Evolutionary conservation across 2,113 vertebrate genomes (phyloP).

Genomic region (Antennarius striatus): DNA sequence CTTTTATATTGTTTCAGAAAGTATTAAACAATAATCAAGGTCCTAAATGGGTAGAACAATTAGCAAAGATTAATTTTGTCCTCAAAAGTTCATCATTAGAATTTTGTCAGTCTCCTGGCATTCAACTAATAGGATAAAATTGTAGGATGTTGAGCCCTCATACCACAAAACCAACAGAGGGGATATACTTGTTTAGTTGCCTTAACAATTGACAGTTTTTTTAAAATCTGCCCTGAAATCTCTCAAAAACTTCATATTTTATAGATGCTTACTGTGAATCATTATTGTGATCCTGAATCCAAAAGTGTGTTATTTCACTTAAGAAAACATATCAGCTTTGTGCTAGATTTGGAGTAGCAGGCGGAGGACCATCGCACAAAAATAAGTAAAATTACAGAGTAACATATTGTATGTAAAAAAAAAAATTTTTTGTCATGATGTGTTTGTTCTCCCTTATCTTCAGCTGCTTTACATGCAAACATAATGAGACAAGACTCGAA

Average conservation of each 20-base stretch:
- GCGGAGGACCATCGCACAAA: background rate
- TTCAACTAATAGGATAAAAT: background rate
- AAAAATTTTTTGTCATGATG: slow-evolving; percentile 25
- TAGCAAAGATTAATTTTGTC: too few relatives aligned
- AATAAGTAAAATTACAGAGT: background rate
- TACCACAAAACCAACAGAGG: background rate
- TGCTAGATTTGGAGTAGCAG: background rate
- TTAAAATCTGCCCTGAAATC: background rate
- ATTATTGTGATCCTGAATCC: background rate
- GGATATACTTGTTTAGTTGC: background rate
- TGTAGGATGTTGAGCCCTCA: too few relatives aligned
- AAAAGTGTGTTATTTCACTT: background rate
- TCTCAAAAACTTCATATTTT: background rate
- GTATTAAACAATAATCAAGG: too few relatives aligned
- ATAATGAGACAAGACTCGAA: slow-evolving; percentile 41
- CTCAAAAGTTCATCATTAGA: too few relatives aligned
- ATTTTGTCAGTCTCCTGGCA: background rate
- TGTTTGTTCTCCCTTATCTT: slow-evolving; percentile 14
- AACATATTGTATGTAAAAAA: background rate
- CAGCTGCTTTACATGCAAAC: slow-evolving; percentile 34
- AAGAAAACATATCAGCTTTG: background rate
- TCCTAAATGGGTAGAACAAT: too few relatives aligned
- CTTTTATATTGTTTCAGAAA: too few relatives aligned
- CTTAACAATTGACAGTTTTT: background rate
- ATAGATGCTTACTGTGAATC: background rate